These are phyloP conservation scores for Heterotis niloticus DNA, from an alignment of 2,113 vertebrate species.

Conservation along the genomic window DNA sequence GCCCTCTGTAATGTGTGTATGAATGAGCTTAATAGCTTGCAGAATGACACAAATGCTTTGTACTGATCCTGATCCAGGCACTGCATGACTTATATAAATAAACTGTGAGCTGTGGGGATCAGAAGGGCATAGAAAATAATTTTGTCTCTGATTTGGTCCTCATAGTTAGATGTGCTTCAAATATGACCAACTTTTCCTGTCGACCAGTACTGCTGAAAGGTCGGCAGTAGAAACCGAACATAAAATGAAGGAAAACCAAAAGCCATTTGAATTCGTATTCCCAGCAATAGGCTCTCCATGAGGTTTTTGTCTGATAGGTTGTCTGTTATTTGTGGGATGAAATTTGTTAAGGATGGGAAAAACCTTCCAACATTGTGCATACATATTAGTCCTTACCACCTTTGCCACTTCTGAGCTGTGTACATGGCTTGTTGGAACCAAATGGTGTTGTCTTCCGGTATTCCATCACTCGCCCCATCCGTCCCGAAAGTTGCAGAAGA, in stretches of 20 bases:
- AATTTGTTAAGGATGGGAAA: neutral
- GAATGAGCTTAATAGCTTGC: neutral
- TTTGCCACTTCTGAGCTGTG: too few species aligned
- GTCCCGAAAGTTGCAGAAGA: too few species aligned
- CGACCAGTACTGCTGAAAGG: slow-evolving; percentile 4
- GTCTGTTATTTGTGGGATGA: slow-evolving; percentile 17
- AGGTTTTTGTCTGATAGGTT: slow-evolving; percentile 35
- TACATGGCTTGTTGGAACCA: too few species aligned
- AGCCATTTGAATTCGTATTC: slow-evolving; percentile 7
- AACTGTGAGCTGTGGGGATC: neutral
- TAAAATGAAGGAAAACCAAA: slow-evolving; percentile 10
- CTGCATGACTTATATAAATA: neutral
- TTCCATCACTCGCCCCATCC: too few species aligned
- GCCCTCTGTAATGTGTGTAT: neutral
- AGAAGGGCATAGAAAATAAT: neutral
- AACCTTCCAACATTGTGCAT: neutral
- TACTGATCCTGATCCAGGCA: neutral
- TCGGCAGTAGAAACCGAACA: slow-evolving; percentile 9
- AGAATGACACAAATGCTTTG: too few species aligned
- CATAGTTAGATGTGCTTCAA: neutral
- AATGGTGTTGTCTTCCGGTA: too few species aligned
- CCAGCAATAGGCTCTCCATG: too few species aligned
- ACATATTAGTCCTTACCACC: too few species aligned
- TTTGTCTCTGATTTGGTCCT: neutral
- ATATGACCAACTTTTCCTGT: neutral